Conservation (phyloP, 2,797 vertebrate genomes). For the Todus mexicanus region DNA sequence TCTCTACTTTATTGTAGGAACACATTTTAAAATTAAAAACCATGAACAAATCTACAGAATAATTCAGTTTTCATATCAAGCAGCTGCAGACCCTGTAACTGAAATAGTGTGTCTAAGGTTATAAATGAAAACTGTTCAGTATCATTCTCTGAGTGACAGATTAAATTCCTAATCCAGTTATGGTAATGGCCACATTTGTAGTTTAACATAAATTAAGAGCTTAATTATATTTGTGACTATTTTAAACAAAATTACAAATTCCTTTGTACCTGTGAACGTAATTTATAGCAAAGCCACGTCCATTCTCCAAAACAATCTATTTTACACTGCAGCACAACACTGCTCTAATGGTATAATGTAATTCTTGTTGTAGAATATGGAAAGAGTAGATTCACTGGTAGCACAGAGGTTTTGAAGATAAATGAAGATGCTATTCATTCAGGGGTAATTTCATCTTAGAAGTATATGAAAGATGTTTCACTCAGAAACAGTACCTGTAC, state of each 20-base stretch:
- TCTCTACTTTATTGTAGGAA: slow-evolving; percentile 72
- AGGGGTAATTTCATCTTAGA: slow-evolving; percentile 95
- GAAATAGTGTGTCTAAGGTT: slow-evolving; percentile 93
- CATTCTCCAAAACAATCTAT: slow-evolving; percentile 98
- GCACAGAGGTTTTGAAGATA: slow-evolving; percentile 94
- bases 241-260: slow-evolving; percentile 99
- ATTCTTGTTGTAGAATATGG: slow-evolving; percentile 83
- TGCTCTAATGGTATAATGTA: slow-evolving; percentile 93
- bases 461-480: slow-evolving; percentile 90
- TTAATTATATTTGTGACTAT: slow-evolving; percentile 99
- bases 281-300: slow-evolving; percentile 99
- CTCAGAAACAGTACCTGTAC: slow-evolving; percentile 67
- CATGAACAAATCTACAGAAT: slow-evolving; percentile 83
- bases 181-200: slow-evolving; percentile 97
- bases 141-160: slow-evolving; percentile 95
- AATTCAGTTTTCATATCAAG: slow-evolving; percentile 94
- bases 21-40: slow-evolving; percentile 85
- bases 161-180: slow-evolving; percentile 97
- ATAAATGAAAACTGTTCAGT: slow-evolving; percentile 94
- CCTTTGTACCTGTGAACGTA: slow-evolving; percentile 95
- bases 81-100: slow-evolving; percentile 89
- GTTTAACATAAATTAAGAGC: slow-evolving; percentile 97
- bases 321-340: slow-evolving; percentile 87
- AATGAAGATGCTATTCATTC: slow-evolving; percentile 99
- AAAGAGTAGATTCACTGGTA: slow-evolving; percentile 90